Percentiles rank a stretch among this genome's conserved stretches.
phyloP scores from a whole-genome alignment of 2,113 vertebrate genomes.

The Leptobrachium ailaonicum region DNA sequence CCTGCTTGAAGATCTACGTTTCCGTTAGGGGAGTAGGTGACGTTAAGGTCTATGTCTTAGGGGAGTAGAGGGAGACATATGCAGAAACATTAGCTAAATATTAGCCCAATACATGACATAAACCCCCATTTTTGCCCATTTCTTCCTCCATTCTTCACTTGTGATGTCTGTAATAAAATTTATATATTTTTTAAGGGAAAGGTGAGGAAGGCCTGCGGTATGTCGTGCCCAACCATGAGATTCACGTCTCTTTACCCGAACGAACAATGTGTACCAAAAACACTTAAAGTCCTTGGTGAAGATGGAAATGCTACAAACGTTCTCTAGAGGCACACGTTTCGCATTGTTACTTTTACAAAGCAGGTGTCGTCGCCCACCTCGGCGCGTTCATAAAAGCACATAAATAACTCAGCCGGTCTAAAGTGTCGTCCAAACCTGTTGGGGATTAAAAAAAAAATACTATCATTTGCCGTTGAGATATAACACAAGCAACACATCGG shows the following conservation, averaged over 20 bases:
- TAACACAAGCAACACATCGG: constrained; percentile 43
- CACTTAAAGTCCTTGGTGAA: constrained; percentile 57
- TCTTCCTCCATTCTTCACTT: too few species aligned
- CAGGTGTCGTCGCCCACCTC: neutral
- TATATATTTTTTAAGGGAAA: neutral
- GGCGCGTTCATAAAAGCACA: constrained; percentile 36
- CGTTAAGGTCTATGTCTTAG: too few species aligned
- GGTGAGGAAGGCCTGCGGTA: too few species aligned
- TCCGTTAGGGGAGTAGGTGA: too few species aligned
- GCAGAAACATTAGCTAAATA: too few species aligned
- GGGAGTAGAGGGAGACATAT: too few species aligned
- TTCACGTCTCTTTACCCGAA: neutral
- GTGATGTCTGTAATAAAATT: neutral
- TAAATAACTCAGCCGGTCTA: constrained; percentile 14
- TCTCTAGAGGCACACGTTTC: constrained; percentile 63
- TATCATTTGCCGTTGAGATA: constrained; percentile 33
- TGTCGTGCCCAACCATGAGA: too few species aligned
- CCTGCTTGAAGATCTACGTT: too few species aligned
- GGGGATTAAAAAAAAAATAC: constrained; percentile 23
- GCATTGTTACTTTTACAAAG: constrained; percentile 45
- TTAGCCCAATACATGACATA: too few species aligned
- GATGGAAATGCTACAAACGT: constrained; percentile 57
- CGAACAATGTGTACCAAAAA: constrained; percentile 46
- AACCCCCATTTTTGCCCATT: too few species aligned
- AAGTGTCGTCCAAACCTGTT: constrained; percentile 33